Evolutionary conservation across 2,797 vertebrate species (phyloP).

Genomic region (Rhincodon typus): DNA sequence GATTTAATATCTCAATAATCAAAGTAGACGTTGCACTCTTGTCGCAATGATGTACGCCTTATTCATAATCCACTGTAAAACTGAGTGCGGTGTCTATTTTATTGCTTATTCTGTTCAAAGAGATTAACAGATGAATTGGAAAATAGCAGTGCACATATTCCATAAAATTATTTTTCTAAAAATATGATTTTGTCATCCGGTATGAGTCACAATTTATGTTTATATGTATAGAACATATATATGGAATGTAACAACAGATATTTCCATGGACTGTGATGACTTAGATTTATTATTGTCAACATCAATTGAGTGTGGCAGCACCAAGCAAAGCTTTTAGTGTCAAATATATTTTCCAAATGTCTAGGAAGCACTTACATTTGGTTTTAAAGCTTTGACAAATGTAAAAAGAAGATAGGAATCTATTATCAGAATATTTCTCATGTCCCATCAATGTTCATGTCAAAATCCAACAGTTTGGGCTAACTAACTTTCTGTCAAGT

Average conservation of each 20-base stretch:
- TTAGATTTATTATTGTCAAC: neutral
- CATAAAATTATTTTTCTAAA: neutral
- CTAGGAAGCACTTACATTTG: neutral
- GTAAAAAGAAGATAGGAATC: neutral
- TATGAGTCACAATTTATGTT: neutral
- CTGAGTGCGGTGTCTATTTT: neutral
- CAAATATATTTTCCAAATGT: slow-evolving; percentile 2
- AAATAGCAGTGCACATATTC: neutral
- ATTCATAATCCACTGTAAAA: neutral
- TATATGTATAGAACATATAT: neutral
- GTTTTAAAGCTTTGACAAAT: neutral
- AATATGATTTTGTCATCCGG: neutral
- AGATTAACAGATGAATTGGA: neutral
- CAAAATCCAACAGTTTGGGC: neutral
- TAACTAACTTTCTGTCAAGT: neutral
- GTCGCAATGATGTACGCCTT: neutral
- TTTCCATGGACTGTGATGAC: neutral
- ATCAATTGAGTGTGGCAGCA: neutral
- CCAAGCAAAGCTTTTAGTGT: slow-evolving; percentile 12
- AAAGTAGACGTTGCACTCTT: neutral
- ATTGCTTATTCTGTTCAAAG: neutral
- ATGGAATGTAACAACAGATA: neutral
- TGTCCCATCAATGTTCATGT: neutral
- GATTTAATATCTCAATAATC: neutral
- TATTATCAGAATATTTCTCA: neutral